A percentile compares a stretch with the other conserved stretches of the same genome.
These are phyloP conservation scores for Struthio camelus DNA, from an alignment of 2,113 vertebrate genomes.

Conservation along the genomic window DNA sequence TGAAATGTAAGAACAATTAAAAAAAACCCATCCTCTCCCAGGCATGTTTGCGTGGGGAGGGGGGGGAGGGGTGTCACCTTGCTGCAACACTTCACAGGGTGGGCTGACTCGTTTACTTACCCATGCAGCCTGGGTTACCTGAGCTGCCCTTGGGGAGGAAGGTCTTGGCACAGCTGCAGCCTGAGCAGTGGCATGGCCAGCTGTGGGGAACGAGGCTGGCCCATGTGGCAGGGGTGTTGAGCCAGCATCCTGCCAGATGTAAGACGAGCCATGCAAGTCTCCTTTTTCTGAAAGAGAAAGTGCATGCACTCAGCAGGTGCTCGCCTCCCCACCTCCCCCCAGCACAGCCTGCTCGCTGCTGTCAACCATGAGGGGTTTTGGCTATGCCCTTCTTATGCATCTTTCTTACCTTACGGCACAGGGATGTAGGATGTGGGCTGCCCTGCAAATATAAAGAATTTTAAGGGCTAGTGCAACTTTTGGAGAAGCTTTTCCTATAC, in stretches of 20 bases:
- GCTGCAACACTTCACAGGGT: neutral
- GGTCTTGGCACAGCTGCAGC: neutral
- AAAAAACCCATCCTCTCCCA: rapidly evolving
- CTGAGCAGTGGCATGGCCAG: no score
- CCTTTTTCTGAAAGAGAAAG: neutral
- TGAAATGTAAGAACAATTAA: neutral
- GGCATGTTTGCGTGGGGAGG: no score
- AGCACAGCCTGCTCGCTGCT: neutral
- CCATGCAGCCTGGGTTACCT: neutral
- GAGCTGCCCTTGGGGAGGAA: neutral
- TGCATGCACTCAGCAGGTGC: rapidly evolving
- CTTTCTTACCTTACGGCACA: neutral
- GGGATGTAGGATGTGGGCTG: neutral
- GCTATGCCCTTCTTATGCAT: neutral
- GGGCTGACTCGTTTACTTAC: neutral
- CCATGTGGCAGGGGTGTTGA: neutral
- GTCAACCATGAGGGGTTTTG: rapidly evolving
- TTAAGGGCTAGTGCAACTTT: neutral
- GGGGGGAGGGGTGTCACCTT: neutral
- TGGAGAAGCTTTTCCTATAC: neutral
- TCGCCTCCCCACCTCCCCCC: rapidly evolving
- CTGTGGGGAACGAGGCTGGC: rapidly evolving
- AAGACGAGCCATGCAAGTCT: neutral
- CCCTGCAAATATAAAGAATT: neutral
- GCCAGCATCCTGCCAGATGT: neutral